Percentiles rank a stretch among this genome's conserved stretches.
Evolutionary conservation across 2,113 vertebrate species (phyloP).

Genomic region (Trachemys scripta): DNA sequence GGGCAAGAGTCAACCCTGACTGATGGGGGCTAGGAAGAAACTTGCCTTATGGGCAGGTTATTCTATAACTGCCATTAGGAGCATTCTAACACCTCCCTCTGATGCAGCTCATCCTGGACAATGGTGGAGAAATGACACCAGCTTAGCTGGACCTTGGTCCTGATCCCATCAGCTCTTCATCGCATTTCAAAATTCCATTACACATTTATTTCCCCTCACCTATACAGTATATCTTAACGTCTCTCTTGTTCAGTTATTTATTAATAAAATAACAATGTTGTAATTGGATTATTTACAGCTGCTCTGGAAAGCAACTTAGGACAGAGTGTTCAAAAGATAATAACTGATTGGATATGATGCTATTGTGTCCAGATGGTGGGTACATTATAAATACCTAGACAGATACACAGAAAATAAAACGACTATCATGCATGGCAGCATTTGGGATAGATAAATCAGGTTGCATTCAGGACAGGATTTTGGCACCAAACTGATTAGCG

Average conservation of each 20-base stretch:
- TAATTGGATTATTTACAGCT: neutral
- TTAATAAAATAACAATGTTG: neutral
- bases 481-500: neutral
- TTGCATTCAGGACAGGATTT: neutral
- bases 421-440: neutral
- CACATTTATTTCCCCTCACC: neutral
- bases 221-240: neutral
- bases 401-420: neutral
- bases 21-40: neutral
- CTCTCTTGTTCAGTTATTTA: neutral
- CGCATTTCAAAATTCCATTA: neutral
- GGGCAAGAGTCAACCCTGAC: neutral
- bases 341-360: neutral
- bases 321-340: neutral
- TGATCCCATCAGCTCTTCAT: neutral
- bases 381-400: neutral
- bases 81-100: neutral
- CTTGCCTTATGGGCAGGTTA: neutral
- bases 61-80: neutral
- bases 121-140: neutral
- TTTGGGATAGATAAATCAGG: neutral
- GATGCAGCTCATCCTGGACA: neutral
- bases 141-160: neutral
- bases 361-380: neutral
- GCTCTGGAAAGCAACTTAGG: neutral